Conservation (phyloP, 2,888 invertebrate species). For the Vandiemenella viatica region DNA sequence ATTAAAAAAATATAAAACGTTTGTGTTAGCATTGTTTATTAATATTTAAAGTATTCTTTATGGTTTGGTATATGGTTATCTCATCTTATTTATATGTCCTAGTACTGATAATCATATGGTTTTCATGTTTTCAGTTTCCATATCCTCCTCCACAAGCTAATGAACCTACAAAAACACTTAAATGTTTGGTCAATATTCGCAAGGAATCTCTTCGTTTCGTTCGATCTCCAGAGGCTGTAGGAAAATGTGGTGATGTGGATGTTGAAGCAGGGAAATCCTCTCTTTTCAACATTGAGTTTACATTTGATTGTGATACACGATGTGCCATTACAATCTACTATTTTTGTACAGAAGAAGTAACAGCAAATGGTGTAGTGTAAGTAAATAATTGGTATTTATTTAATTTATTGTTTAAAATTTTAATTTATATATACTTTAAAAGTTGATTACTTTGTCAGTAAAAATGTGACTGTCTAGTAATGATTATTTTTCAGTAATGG, state of each 20-base stretch:
- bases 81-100: too few species aligned
- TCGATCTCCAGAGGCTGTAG: slow-evolving; percentile 38
- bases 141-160: slow-evolving; percentile 92
- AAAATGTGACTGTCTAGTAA: too few species aligned
- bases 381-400: slow-evolving; percentile 25
- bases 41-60: too few species aligned
- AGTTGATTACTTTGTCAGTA: too few species aligned
- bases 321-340: slow-evolving; percentile 92
- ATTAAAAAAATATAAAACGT: too few species aligned
- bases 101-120: too few species aligned
- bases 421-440: not conserved
- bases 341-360: slow-evolving; percentile 87
- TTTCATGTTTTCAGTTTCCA: slow-evolving; percentile 84
- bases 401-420: not conserved
- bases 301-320: slow-evolving; percentile 88
- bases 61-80: too few species aligned
- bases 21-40: too few species aligned
- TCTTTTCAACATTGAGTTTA: slow-evolving; percentile 87
- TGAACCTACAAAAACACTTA: slow-evolving; percentile 92
- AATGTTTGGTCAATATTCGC: slow-evolving; percentile 89
- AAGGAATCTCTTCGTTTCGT: slow-evolving; percentile 92
- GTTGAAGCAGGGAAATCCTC: slow-evolving; percentile 19
- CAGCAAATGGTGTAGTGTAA: slow-evolving; percentile 69
- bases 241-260: slow-evolving; percentile 28
- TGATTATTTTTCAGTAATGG: too few species aligned